Conservation (phyloP, 2,113 vertebrate species). For the Malurus melanocephalus region DNA sequence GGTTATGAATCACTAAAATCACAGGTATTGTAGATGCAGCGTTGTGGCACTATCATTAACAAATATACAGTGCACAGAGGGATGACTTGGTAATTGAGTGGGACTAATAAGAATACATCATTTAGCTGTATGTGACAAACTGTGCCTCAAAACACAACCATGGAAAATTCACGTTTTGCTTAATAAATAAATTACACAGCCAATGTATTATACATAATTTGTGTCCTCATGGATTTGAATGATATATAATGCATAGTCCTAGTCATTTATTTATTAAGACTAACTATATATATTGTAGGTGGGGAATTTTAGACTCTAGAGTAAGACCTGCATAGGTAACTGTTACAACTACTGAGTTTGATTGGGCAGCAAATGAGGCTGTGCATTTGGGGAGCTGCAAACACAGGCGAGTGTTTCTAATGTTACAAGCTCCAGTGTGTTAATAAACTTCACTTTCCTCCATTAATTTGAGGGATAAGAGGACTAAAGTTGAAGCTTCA, state of each 20-base stretch:
- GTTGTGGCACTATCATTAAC: conserved; percentile 79
- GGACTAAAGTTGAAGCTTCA: neutral
- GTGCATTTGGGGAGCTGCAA: conserved; percentile 44
- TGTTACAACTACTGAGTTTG: conserved; percentile 36
- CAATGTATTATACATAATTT: conserved; percentile 92
- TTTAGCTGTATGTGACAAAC: conserved; percentile 82
- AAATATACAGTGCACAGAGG: conserved; percentile 77
- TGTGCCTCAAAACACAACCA: conserved; percentile 79
- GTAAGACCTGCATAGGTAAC: conserved; percentile 57
- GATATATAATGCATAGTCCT: conserved; percentile 92
- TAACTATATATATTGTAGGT: conserved; percentile 81
- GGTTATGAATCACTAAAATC: conserved; percentile 84
- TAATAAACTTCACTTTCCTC: conserved; percentile 36
- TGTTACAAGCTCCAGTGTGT: conserved; percentile 9
- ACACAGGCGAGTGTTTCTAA: neutral
- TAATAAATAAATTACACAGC: conserved; percentile 97
- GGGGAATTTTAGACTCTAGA: conserved; percentile 68
- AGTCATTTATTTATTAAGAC: conserved; percentile 95
- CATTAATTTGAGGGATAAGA: conserved; percentile 11
- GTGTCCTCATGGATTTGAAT: conserved; percentile 89
- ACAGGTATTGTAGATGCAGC: conserved; percentile 78
- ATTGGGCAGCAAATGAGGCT: conserved; percentile 63
- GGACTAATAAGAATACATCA: conserved; percentile 88
- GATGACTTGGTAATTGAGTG: conserved; percentile 86
- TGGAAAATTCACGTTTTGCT: conserved; percentile 92